Percentiles rank a stretch among this genome's conserved stretches.
Conservation (phyloP, 2,797 vertebrate genomes). For the Cossypha heuglini region DNA sequence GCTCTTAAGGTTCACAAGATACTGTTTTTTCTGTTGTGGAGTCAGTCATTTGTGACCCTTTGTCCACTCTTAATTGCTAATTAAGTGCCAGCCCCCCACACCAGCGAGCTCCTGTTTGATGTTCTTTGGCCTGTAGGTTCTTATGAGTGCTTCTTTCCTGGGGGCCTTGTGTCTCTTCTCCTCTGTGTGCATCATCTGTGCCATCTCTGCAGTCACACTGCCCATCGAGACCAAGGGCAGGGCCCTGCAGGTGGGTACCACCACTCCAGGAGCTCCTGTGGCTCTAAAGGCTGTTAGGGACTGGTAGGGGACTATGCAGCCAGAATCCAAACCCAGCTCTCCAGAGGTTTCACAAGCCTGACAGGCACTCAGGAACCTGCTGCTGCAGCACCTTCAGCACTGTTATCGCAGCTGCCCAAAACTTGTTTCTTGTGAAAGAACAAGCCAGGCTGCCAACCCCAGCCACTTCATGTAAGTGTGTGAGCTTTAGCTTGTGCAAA, state of each 20-base stretch:
- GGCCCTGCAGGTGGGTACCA: conserved; percentile 81
- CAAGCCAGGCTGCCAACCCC: not conserved
- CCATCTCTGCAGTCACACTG: conserved; percentile 80
- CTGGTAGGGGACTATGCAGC: not conserved
- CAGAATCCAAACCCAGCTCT: not conserved
- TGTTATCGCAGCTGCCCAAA: not conserved
- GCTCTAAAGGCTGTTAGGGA: not conserved
- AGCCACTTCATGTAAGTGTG: accelerated
- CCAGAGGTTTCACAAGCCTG: not conserved
- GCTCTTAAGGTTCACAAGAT: not conserved
- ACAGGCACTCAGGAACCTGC: accelerated
- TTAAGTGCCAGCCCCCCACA: not conserved
- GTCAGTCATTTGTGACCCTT: not conserved
- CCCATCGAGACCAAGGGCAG: conserved; percentile 91
- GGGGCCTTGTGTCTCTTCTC: conserved; percentile 85
- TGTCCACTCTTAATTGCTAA: not conserved
- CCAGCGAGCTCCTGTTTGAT: accelerated
- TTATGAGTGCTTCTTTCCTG: conserved; percentile 84
- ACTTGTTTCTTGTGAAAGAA: not conserved
- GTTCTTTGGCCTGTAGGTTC: conserved; percentile 76
- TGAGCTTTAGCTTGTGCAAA: not conserved
- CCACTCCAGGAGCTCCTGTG: not conserved
- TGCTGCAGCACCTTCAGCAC: not conserved
- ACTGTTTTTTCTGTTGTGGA: not conserved
- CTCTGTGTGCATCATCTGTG: conserved; percentile 79